Conservation (phyloP, 2,797 vertebrate species). For the Otolemur crassicaudatus region DNA sequence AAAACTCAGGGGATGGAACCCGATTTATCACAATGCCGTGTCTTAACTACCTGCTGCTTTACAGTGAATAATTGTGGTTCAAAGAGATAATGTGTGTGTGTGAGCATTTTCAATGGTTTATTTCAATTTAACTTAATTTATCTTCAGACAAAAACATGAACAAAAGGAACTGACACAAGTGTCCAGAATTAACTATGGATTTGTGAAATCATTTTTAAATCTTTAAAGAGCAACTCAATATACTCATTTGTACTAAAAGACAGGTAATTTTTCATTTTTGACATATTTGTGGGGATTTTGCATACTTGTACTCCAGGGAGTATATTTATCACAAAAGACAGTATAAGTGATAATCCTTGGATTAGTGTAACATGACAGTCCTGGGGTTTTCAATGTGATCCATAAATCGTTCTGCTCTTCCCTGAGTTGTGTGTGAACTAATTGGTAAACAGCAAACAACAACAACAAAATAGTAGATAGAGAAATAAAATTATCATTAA, state of each 20-base stretch:
- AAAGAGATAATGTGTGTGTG: background rate
- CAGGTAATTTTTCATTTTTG: slow-evolving; percentile 65
- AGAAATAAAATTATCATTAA: background rate
- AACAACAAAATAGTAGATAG: background rate
- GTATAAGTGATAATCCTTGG: slow-evolving; percentile 4
- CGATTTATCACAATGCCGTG: background rate
- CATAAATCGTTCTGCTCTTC: slow-evolving; percentile 7
- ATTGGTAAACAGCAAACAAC: slow-evolving; percentile 53
- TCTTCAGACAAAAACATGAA: slow-evolving; percentile 37
- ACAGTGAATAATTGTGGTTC: background rate
- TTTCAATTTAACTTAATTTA: slow-evolving; percentile 54
- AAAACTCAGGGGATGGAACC: background rate
- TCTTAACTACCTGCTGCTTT: background rate
- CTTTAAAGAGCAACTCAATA: slow-evolving; percentile 52
- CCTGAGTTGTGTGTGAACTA: slow-evolving; percentile 39
- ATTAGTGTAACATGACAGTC: slow-evolving; percentile 33
- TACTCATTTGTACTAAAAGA: slow-evolving; percentile 59
- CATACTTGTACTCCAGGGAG: slow-evolving; percentile 19
- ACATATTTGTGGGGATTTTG: slow-evolving; percentile 33
- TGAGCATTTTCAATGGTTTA: background rate
- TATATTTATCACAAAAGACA: slow-evolving; percentile 51
- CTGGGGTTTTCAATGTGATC: background rate
- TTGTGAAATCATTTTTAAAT: slow-evolving; percentile 63
- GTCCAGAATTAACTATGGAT: slow-evolving; percentile 46
- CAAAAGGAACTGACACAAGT: slow-evolving; percentile 48